Percentiles rank a stretch among this genome's conserved stretches.
phyloP scores from a whole-genome alignment of 1,140 invertebrate genomes.

The Bemisia tabaci region DNA sequence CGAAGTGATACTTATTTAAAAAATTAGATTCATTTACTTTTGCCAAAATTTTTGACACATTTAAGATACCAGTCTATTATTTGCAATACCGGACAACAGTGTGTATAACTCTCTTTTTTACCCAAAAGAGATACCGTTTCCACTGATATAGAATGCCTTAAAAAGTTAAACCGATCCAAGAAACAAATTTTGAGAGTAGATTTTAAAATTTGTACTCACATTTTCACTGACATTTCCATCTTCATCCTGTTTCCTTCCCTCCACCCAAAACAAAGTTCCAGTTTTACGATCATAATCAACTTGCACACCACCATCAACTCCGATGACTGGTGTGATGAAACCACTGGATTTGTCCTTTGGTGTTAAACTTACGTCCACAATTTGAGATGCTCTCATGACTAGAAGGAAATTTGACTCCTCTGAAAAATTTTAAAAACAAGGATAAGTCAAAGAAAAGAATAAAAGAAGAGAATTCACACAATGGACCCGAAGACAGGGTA shows the following conservation, averaged over 20 bases:
- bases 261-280: conserved; percentile 71
- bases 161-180: too few species aligned
- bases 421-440: conserved; percentile 26
- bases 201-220: too few species aligned
- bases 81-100: too few species aligned
- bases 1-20: too few species aligned
- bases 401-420: conserved; percentile 81
- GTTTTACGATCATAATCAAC: conserved; percentile 83
- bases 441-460: conserved; percentile 10
- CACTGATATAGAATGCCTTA: too few species aligned
- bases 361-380: conserved; percentile 65
- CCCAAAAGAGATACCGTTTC: too few species aligned
- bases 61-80: too few species aligned
- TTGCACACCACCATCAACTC: conserved; percentile 74
- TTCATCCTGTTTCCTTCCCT: conserved; percentile 53
- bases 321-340: conserved; percentile 75
- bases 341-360: conserved; percentile 60
- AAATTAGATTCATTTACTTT: too few species aligned
- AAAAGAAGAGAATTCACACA: conserved; percentile 11
- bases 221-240: conserved; percentile 43
- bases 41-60: too few species aligned
- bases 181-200: too few species aligned
- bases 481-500: too few species aligned
- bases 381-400: conserved; percentile 78
- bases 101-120: too few species aligned